Evolutionary conservation across 2,888 invertebrate species (phyloP).

Genomic region (Stenotaenia linearis): DNA sequence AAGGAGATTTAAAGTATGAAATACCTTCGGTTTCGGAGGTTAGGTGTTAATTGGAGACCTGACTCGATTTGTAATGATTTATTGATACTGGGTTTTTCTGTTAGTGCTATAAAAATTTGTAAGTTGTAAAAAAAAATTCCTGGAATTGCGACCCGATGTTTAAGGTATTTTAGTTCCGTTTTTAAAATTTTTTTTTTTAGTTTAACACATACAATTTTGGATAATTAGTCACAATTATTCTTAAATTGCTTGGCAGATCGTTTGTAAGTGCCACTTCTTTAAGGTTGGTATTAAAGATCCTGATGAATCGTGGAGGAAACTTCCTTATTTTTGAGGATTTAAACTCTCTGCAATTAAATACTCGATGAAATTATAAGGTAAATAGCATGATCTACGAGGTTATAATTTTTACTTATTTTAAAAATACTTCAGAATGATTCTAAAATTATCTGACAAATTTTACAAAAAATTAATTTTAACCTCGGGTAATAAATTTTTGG

Average conservation of each 20-base stretch:
- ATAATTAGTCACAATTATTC: neutral
- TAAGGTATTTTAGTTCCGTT: neutral
- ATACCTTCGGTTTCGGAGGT: neutral
- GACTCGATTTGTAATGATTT: neutral
- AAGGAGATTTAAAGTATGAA: neutral
- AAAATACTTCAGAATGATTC: no score
- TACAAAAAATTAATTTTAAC: no score
- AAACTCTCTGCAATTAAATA: neutral
- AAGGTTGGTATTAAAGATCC: neutral
- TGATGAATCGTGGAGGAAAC: neutral
- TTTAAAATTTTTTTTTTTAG: neutral
- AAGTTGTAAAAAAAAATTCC: neutral
- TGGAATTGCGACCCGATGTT: neutral
- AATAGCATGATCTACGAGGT: no score
- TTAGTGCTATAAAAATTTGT: neutral
- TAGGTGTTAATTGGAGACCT: neutral
- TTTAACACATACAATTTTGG: neutral
- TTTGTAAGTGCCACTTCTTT: neutral
- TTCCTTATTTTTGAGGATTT: neutral
- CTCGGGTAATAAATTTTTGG: neutral
- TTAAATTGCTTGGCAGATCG: neutral
- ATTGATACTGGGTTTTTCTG: neutral
- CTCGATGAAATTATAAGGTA: neutral
- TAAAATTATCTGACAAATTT: no score
- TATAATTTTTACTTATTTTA: no score